These are phyloP conservation scores for Hemiscyllium ocellatum DNA, from an alignment of 2,113 vertebrate species.

Conservation along the genomic window DNA sequence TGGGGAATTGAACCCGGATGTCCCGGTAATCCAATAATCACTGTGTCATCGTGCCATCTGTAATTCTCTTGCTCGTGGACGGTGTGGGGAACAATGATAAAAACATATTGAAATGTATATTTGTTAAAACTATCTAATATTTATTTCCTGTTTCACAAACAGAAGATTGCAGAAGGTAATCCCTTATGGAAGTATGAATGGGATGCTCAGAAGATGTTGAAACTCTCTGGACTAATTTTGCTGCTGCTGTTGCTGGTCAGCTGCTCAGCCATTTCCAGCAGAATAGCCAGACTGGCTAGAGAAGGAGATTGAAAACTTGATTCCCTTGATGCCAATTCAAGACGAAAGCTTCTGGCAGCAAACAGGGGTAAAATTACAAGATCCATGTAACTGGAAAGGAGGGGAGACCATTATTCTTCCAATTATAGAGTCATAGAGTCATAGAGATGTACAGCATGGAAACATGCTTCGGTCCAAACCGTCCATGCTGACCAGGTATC, in stretches of 20 bases:
- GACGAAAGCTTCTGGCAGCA: background rate
- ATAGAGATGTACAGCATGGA: too few relatives aligned
- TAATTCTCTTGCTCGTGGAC: too few relatives aligned
- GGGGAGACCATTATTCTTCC: background rate
- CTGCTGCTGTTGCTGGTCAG: background rate
- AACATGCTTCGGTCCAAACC: too few relatives aligned
- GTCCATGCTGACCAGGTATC: too few relatives aligned
- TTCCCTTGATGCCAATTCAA: background rate
- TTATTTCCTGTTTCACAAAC: background rate
- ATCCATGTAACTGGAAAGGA: background rate
- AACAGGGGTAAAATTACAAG: background rate
- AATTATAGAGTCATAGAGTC: background rate
- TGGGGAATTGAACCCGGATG: too few relatives aligned
- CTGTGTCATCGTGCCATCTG: too few relatives aligned
- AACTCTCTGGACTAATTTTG: background rate
- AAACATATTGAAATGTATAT: background rate
- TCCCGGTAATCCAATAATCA: too few relatives aligned
- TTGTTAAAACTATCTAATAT: background rate
- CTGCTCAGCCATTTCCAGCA: background rate
- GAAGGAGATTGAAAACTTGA: background rate
- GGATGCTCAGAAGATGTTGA: background rate
- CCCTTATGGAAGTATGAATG: background rate
- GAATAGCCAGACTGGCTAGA: background rate
- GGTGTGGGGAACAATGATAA: background rate
- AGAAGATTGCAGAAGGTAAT: background rate